phyloP scores from a whole-genome alignment of 2,113 vertebrate species.

The Mesembrinibis cayennensis region DNA sequence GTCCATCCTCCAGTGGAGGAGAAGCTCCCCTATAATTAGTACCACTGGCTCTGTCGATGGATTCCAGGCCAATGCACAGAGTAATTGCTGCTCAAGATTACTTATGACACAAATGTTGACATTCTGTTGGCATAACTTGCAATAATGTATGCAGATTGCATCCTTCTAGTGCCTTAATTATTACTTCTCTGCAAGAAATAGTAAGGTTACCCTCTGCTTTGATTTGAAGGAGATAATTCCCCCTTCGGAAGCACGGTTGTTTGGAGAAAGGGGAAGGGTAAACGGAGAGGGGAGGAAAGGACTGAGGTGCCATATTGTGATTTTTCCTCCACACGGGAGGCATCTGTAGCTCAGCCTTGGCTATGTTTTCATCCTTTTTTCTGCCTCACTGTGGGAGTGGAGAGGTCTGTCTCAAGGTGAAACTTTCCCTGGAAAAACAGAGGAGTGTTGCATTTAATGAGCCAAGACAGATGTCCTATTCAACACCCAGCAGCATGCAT shows the following conservation, averaged over 20 bases:
- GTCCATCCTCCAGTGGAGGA: background rate
- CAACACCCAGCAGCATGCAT: background rate
- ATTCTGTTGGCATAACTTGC: constrained; percentile 84
- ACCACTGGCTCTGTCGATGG: background rate
- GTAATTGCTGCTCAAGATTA: constrained; percentile 76
- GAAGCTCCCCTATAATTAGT: constrained; percentile 44
- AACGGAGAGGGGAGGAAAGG: background rate
- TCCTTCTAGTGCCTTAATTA: constrained; percentile 79
- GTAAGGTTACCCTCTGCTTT: constrained; percentile 76
- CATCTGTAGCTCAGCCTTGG: background rate
- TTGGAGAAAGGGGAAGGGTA: constrained; percentile 23
- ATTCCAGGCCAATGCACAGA: constrained; percentile 61
- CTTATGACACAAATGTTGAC: constrained; percentile 82
- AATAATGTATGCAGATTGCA: constrained; percentile 83
- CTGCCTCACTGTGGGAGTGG: background rate
- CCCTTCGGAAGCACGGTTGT: background rate
- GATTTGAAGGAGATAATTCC: constrained; percentile 71
- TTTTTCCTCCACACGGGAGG: background rate
- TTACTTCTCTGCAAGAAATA: constrained; percentile 76
- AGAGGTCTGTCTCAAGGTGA: constrained; percentile 51
- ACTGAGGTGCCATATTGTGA: accelerated
- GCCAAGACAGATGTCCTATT: constrained; percentile 47
- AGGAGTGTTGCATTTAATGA: constrained; percentile 54
- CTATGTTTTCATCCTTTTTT: background rate
- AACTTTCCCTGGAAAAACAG: constrained; percentile 19